Evolutionary conservation across 2,888 invertebrate genomes (phyloP).

Genomic region (Oligia strigilis): DNA sequence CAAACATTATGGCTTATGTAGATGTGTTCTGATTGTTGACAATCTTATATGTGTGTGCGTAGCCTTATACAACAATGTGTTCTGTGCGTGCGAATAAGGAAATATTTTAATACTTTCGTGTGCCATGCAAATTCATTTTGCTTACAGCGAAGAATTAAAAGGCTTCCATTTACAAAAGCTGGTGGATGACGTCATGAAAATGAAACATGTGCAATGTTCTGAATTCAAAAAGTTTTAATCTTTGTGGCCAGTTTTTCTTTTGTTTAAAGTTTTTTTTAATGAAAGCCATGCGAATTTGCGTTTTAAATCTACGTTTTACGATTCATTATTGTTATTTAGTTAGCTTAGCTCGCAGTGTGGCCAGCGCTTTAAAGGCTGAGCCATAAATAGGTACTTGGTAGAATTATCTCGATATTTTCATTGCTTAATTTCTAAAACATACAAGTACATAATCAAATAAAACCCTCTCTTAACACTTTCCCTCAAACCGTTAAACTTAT

Average conservation of each 20-base stretch:
- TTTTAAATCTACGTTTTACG: background rate
- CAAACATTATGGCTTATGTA: slow-evolving; percentile 69
- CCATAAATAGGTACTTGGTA: background rate
- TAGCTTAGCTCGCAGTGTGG: background rate
- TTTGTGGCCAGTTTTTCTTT: slow-evolving; percentile 6
- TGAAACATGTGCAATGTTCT: slow-evolving; percentile 43
- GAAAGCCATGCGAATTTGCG: background rate
- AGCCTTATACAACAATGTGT: slow-evolving; percentile 48
- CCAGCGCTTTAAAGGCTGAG: too few species aligned
- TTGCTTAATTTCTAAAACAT: slow-evolving; percentile 9
- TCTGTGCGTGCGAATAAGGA: slow-evolving; percentile 41
- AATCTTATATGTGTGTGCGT: slow-evolving; percentile 52
- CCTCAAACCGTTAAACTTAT: slow-evolving; percentile 8
- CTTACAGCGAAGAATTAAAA: slow-evolving; percentile 23
- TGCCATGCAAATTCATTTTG: slow-evolving; percentile 48
- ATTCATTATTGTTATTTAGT: background rate
- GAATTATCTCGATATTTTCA: background rate
- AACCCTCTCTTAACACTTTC: slow-evolving; percentile 14
- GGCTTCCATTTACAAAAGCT: slow-evolving; percentile 39
- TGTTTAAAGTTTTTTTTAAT: background rate
- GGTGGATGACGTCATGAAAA: slow-evolving; percentile 44
- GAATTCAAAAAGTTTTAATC: slow-evolving; percentile 41
- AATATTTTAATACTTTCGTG: slow-evolving; percentile 63
- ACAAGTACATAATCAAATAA: slow-evolving; percentile 7
- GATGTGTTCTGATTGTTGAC: slow-evolving; percentile 67